These are phyloP conservation scores for Ammodytes dubius DNA, from an alignment of 2,113 vertebrate genomes.

Conservation along the genomic window DNA sequence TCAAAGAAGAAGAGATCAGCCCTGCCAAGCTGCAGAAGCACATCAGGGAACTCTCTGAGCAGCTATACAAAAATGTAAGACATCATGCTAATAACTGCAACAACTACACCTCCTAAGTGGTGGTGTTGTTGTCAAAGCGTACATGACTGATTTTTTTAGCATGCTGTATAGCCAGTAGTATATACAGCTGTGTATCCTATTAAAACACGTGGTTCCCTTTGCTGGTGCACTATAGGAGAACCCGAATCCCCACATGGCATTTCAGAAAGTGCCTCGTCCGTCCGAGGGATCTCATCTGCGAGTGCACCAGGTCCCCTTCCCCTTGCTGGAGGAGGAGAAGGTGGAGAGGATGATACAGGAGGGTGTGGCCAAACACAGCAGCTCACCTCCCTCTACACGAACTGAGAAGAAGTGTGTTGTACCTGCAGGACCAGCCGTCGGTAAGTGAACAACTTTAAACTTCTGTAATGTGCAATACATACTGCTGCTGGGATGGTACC, in stretches of 20 bases:
- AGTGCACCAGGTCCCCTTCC: slow-evolving; percentile 95
- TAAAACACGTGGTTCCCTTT: slow-evolving; percentile 7
- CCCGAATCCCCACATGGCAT: slow-evolving; percentile 97
- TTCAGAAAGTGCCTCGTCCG: slow-evolving; percentile 97
- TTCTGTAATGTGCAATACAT: neutral
- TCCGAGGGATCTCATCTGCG: slow-evolving; percentile 97
- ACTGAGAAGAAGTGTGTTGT: slow-evolving; percentile 95
- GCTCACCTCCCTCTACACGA: slow-evolving; percentile 75
- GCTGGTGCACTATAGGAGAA: slow-evolving; percentile 88
- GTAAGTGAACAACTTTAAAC: slow-evolving; percentile 82
- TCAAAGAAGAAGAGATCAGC: slow-evolving; percentile 92
- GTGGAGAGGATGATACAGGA: slow-evolving; percentile 91
- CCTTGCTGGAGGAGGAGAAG: slow-evolving; percentile 87
- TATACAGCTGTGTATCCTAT: neutral
- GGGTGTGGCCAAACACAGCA: slow-evolving; percentile 86
- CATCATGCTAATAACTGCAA: neutral
- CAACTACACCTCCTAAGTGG: neutral
- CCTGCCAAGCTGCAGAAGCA: slow-evolving; percentile 91
- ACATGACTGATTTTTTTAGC: neutral
- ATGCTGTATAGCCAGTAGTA: neutral
- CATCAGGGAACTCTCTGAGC: slow-evolving; percentile 94
- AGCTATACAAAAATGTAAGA: slow-evolving; percentile 95
- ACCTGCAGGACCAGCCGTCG: slow-evolving; percentile 94
- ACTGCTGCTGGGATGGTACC: neutral
- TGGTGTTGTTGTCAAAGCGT: neutral